A percentile compares a stretch with the other conserved stretches of the same genome.
phyloP scores from a whole-genome alignment of 2,113 vertebrate species.

The Anarrhichthys ocellatus region DNA sequence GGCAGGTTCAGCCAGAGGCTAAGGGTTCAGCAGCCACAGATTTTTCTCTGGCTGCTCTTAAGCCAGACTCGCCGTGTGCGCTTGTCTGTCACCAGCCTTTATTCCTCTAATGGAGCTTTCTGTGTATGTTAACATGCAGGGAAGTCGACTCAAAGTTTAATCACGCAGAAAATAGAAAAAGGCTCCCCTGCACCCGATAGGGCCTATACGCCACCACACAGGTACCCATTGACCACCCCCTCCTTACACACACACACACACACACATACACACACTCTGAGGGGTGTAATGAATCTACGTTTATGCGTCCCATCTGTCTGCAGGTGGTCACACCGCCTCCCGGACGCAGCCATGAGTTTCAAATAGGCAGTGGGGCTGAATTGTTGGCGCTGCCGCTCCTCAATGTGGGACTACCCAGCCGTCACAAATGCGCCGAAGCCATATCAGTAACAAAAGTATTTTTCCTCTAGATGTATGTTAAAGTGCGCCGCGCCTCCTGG shows the following conservation, averaged over 20 bases:
- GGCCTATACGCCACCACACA: constrained; percentile 35
- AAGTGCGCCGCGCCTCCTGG: constrained; percentile 46
- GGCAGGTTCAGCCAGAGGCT: constrained; percentile 80
- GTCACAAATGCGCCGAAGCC: constrained; percentile 48
- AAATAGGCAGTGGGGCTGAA: constrained; percentile 62
- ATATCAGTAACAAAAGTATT: constrained; percentile 50
- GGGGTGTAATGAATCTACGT: constrained; percentile 64
- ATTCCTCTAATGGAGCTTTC: constrained; percentile 56
- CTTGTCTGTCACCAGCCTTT: constrained; percentile 67
- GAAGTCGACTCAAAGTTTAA: constrained; percentile 75
- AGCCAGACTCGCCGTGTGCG: constrained; percentile 16
- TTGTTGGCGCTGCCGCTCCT: constrained; percentile 42
- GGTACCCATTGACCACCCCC: constrained; percentile 50
- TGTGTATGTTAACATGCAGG: constrained; percentile 77
- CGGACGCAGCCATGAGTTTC: constrained; percentile 69
- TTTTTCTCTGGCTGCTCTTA: constrained; percentile 58
- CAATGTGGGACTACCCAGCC: constrained; percentile 54
- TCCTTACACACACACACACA: constrained; percentile 25
- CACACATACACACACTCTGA: constrained; percentile 24
- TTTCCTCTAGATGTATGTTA: constrained; percentile 55
- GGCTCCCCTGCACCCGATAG: constrained; percentile 63
- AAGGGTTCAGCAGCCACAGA: constrained; percentile 67
- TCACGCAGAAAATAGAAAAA: constrained; percentile 83
- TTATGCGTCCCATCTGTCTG: constrained; percentile 77
- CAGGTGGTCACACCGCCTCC: constrained; percentile 73